Evolutionary conservation across 2,797 vertebrate genomes (phyloP).

Genomic region (Peromyscus eremicus): DNA sequence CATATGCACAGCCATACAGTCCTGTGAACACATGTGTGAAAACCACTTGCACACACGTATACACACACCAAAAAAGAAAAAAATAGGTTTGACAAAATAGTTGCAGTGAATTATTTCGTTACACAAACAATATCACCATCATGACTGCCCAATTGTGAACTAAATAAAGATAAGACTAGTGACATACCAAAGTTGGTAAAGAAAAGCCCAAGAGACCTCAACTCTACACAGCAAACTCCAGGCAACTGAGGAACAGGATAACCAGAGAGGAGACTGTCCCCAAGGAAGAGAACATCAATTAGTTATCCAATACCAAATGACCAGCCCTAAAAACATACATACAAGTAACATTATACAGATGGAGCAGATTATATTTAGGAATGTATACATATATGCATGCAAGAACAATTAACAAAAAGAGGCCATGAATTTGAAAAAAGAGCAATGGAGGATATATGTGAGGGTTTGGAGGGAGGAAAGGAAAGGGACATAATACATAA

Average conservation of each 20-base stretch:
- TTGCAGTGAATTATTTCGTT: conserved; percentile 18
- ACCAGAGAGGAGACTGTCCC: neutral
- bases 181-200: neutral
- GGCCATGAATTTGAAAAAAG: neutral
- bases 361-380: neutral
- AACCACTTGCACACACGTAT: neutral
- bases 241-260: neutral
- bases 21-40: neutral
- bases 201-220: neutral
- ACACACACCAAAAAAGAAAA: neutral
- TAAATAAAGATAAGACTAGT: neutral
- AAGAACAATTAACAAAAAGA: neutral
- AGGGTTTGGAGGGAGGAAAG: too few relatives aligned
- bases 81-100: neutral
- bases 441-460: neutral
- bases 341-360: neutral
- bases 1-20: neutral
- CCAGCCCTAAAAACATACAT: neutral
- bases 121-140: neutral
- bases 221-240: neutral
- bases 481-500: neutral
- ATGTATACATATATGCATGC: neutral
- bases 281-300: neutral
- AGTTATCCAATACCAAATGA: neutral
- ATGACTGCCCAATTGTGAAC: neutral